phyloP scores from a whole-genome alignment of 2,888 invertebrate genomes.

The Perdita meconis region DNA sequence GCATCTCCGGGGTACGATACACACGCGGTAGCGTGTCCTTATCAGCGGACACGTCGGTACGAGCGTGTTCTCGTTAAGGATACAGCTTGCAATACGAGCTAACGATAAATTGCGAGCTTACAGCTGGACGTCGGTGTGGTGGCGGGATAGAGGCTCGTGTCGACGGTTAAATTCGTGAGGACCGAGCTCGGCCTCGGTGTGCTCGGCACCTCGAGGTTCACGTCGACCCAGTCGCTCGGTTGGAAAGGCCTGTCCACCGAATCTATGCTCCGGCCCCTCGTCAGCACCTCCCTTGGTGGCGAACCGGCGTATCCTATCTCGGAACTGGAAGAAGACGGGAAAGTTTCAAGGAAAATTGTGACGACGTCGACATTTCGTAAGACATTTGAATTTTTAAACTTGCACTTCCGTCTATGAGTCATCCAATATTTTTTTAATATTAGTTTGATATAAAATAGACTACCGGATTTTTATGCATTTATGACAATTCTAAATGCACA shows the following conservation, averaged over 20 bases:
- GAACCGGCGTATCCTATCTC: constrained; percentile 83
- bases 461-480: no score
- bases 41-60: constrained; percentile 50
- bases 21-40: constrained; percentile 26
- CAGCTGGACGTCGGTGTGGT: constrained; percentile 71
- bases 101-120: constrained; percentile 69
- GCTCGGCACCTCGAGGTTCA: constrained; percentile 85
- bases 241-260: constrained; percentile 83
- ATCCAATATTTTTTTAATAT: no score
- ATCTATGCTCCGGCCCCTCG: constrained; percentile 81
- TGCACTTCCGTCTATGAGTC: no score
- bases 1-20: not conserved
- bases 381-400: no score
- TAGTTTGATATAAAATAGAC: no score
- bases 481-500: no score
- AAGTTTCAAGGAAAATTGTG: no score
- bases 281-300: constrained; percentile 78
- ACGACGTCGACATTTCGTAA: no score
- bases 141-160: constrained; percentile 72
- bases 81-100: constrained; percentile 50
- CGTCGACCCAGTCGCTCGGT: constrained; percentile 86
- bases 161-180: constrained; percentile 75
- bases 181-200: constrained; percentile 78
- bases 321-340: constrained; percentile 72
- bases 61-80: constrained; percentile 59